Percentiles rank a stretch among this genome's conserved stretches.
Evolutionary conservation across 2,888 invertebrate genomes (phyloP).

Genomic region (Molanna angustata): DNA sequence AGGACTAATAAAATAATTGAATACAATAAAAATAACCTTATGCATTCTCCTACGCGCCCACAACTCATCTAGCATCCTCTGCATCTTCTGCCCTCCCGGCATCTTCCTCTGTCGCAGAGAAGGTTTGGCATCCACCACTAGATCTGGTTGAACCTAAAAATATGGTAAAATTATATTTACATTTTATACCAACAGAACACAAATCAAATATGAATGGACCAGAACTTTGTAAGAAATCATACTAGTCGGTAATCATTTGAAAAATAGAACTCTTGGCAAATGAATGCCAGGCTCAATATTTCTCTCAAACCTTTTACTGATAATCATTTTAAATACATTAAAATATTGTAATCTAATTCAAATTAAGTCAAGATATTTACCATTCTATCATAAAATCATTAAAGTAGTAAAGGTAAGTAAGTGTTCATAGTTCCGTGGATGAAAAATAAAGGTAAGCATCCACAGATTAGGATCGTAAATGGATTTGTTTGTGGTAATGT

Average conservation of each 20-base stretch:
- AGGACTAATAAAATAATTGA: too few relatives aligned
- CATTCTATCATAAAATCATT: too few relatives aligned
- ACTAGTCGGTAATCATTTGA: conserved; percentile 44
- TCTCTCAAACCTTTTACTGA: conserved; percentile 57
- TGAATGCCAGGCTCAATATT: conserved; percentile 48
- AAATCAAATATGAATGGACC: background rate
- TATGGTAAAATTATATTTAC: background rate
- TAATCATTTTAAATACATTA: conserved; percentile 44
- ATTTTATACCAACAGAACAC: background rate
- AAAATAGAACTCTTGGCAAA: conserved; percentile 48
- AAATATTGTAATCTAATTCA: too few relatives aligned
- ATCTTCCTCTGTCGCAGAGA: conserved; percentile 83
- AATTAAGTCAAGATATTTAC: background rate
- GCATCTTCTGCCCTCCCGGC: conserved; percentile 78
- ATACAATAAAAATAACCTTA: too few relatives aligned
- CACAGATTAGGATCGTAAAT: too few relatives aligned
- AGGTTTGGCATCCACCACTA: conserved; percentile 95
- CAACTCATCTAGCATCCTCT: conserved; percentile 69
- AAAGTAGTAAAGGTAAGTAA: too few relatives aligned
- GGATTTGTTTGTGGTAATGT: too few relatives aligned
- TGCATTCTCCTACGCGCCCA: conserved; percentile 67
- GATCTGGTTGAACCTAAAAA: conserved; percentile 69
- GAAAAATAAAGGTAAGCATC: too few relatives aligned
- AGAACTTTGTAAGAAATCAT: conserved; percentile 46
- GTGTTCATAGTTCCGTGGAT: too few relatives aligned